Conservation (phyloP, 2,113 vertebrate species). For the Jaculus jaculus region DNA sequence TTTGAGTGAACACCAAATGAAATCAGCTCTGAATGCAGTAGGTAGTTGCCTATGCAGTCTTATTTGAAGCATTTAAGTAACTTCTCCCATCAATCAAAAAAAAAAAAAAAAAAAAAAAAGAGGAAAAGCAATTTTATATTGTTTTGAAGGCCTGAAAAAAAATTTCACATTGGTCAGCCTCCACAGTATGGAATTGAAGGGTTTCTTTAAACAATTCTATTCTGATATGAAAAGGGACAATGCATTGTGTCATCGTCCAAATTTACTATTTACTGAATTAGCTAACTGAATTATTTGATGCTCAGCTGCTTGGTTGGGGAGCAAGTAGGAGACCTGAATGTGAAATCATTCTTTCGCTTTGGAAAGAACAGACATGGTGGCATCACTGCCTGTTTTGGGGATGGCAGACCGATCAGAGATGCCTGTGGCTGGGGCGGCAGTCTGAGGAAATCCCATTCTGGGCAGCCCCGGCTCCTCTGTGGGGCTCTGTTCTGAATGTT, state of each 20-base stretch:
- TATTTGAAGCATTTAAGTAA: not conserved
- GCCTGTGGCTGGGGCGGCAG: not conserved
- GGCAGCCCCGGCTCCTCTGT: not conserved
- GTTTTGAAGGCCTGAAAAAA: not conserved
- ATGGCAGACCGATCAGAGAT: not conserved
- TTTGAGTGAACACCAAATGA: not conserved
- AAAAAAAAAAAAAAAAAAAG: not conserved
- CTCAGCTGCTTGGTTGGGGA: not conserved
- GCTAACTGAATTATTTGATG: not conserved
- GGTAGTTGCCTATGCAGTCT: not conserved
- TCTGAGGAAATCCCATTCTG: not conserved
- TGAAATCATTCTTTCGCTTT: not conserved
- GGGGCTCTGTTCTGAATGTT: not conserved
- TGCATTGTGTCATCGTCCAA: not conserved
- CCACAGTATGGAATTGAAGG: not conserved
- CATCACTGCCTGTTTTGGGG: not conserved
- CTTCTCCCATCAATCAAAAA: not conserved
- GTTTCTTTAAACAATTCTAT: constrained; percentile 24
- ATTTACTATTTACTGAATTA: not conserved
- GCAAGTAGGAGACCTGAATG: not conserved
- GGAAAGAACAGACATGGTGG: not conserved
- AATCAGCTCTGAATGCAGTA: not conserved
- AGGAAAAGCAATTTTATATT: not conserved
- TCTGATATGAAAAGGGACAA: not conserved
- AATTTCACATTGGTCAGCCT: not conserved